These are phyloP conservation scores for cattle (Bos taurus) DNA, from an alignment of 2,113 vertebrate species.

Conservation along the genomic window DNA sequence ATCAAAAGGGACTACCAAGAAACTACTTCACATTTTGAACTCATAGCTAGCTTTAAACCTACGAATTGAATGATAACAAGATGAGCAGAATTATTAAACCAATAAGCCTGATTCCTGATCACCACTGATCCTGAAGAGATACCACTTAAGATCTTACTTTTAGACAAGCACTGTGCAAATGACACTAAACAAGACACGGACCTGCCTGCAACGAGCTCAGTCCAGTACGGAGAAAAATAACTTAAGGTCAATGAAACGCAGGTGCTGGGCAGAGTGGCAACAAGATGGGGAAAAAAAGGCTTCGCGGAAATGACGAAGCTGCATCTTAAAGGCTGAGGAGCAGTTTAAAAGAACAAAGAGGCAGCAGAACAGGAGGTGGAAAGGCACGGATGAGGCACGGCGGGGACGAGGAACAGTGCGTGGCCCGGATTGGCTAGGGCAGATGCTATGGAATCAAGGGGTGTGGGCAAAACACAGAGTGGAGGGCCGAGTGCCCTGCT, in stretches of 20 bases:
- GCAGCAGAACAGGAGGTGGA: not conserved
- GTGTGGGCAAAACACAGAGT: not conserved
- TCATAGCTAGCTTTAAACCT: not conserved
- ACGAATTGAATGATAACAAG: not conserved
- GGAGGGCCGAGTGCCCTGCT: not conserved
- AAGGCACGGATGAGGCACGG: not conserved
- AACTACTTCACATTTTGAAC: not conserved
- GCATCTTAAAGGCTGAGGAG: not conserved
- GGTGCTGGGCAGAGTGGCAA: not conserved
- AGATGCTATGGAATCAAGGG: not conserved
- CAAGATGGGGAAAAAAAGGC: not conserved
- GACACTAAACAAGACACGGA: not conserved
- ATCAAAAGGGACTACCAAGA: not conserved
- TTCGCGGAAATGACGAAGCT: not conserved
- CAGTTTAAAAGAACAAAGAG: not conserved
- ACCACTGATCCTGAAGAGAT: not conserved
- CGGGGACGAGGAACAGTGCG: not conserved
- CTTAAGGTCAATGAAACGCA: not conserved
- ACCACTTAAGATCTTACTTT: not conserved
- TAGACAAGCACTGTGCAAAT: not conserved
- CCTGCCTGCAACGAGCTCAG: not conserved
- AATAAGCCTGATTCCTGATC: not conserved
- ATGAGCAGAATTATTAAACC: not conserved
- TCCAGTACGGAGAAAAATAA: not conserved
- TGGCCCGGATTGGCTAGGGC: not conserved